phyloP scores from a whole-genome alignment of 2,113 vertebrate genomes.

The Corvus cornix region DNA sequence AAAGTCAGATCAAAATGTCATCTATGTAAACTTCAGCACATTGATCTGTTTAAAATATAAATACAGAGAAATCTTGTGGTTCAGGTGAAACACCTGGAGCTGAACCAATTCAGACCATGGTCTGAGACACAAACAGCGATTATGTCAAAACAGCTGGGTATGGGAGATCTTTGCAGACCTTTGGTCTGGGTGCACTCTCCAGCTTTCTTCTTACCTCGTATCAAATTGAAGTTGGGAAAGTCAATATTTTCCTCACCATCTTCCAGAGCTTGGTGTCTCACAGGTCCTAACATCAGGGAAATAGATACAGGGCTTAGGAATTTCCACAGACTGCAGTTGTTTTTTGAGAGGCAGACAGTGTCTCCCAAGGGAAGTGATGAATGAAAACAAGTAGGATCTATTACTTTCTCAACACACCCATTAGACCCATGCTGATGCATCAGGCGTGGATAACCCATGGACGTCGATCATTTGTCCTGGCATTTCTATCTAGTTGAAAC shows the following conservation, averaged over 20 bases:
- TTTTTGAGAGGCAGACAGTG: neutral
- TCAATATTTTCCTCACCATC: neutral
- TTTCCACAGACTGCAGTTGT: neutral
- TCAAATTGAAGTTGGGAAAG: neutral
- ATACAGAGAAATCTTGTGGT: neutral
- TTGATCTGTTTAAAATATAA: neutral
- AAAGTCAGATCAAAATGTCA: neutral
- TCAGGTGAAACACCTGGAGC: neutral
- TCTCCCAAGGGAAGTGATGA: neutral
- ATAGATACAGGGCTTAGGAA: neutral
- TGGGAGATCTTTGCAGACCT: neutral
- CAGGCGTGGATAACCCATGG: neutral
- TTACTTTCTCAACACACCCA: neutral
- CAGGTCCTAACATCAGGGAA: neutral
- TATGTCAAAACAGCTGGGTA: neutral
- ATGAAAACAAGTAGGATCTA: neutral
- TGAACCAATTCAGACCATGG: neutral
- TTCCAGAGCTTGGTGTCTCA: neutral
- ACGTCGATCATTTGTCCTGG: neutral
- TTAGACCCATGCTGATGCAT: neutral
- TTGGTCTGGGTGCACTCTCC: neutral
- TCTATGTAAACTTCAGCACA: constrained; percentile 8
- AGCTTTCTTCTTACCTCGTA: neutral
- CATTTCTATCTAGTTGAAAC: neutral
- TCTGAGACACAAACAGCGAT: neutral